Evolutionary conservation across 92 coral and sea anemone genomes (phyloP).

Genomic region (Epizoanthus ramosus): DNA sequence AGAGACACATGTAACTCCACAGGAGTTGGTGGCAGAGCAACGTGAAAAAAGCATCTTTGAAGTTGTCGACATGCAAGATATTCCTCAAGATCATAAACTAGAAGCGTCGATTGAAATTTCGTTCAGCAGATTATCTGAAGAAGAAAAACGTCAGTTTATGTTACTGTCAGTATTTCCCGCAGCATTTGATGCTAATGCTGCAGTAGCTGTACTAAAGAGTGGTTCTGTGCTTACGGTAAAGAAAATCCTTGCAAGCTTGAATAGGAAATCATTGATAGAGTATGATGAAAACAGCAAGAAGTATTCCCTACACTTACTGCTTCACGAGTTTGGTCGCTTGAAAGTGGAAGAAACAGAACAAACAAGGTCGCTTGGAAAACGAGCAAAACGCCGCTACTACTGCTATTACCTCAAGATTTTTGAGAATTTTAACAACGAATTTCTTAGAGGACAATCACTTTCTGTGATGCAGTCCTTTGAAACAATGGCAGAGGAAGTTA

Average conservation of each 20-base stretch:
- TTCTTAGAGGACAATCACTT: slow-evolving; percentile 2
- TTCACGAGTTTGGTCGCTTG: slow-evolving; percentile 12
- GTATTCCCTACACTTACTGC: background rate
- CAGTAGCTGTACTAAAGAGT: background rate
- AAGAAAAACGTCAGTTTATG: background rate
- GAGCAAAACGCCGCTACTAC: background rate
- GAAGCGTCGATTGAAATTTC: background rate
- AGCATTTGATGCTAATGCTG: background rate
- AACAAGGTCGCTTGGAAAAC: background rate
- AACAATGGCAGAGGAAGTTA: background rate
- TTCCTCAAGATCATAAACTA: background rate
- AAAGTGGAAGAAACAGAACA: slow-evolving; percentile 10
- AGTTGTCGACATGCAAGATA: background rate
- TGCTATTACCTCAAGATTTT: background rate
- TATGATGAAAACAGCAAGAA: background rate
- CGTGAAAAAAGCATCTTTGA: slow-evolving; percentile 1
- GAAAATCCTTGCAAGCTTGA: background rate
- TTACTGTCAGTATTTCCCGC: background rate
- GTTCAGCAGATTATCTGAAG: slow-evolving; percentile 3
- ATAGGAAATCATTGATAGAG: background rate
- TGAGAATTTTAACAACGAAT: background rate
- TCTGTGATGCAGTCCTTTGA: background rate
- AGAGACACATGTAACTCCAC: background rate
- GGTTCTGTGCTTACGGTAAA: background rate
- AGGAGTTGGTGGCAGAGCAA: background rate